Evolutionary conservation across 2,888 invertebrate genomes (phyloP).

Genomic region (Cartodere bifasciata): DNA sequence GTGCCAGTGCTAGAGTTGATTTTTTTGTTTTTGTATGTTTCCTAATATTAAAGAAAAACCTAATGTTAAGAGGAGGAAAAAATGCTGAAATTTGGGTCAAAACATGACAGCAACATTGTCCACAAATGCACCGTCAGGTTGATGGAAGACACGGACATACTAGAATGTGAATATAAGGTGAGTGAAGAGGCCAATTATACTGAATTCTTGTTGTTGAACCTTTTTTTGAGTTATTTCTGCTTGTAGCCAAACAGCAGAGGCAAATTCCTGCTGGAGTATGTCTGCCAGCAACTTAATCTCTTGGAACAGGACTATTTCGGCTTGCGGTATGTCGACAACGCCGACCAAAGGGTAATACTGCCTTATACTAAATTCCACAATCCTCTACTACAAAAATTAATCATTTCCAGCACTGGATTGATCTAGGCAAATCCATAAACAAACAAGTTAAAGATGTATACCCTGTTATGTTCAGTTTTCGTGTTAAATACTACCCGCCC

Average conservation of each 20-base stretch:
- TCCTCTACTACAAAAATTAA: slow-evolving; percentile 4
- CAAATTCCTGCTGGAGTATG: slow-evolving; percentile 76
- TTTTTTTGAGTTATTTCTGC: slow-evolving; percentile 14
- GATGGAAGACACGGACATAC: slow-evolving; percentile 79
- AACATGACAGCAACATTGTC: slow-evolving; percentile 64
- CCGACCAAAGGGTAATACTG: slow-evolving; percentile 68
- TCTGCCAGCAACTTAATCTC: slow-evolving; percentile 81
- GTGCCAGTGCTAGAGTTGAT: too few species aligned
- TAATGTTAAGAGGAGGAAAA: slow-evolving; percentile 15
- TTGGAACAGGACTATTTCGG: slow-evolving; percentile 92
- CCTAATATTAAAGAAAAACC: too few species aligned
- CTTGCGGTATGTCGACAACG: slow-evolving; percentile 77
- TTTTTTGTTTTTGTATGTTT: too few species aligned
- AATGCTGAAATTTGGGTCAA: slow-evolving; percentile 38
- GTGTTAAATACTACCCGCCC: slow-evolving; percentile 95
- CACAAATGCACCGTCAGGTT: slow-evolving; percentile 81
- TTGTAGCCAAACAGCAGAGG: slow-evolving; percentile 81
- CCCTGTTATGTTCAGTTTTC: slow-evolving; percentile 86
- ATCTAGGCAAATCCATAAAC: slow-evolving; percentile 75
- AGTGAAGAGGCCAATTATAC: slow-evolving; percentile 9
- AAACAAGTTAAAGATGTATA: slow-evolving; percentile 92
- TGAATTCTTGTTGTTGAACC: slow-evolving; percentile 8
- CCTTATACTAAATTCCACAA: too few species aligned
- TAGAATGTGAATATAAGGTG: slow-evolving; percentile 89
- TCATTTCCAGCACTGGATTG: slow-evolving; percentile 80